These are phyloP conservation scores for Halichoeres trimaculatus DNA, from an alignment of 2,113 vertebrate species.

Conservation along the genomic window DNA sequence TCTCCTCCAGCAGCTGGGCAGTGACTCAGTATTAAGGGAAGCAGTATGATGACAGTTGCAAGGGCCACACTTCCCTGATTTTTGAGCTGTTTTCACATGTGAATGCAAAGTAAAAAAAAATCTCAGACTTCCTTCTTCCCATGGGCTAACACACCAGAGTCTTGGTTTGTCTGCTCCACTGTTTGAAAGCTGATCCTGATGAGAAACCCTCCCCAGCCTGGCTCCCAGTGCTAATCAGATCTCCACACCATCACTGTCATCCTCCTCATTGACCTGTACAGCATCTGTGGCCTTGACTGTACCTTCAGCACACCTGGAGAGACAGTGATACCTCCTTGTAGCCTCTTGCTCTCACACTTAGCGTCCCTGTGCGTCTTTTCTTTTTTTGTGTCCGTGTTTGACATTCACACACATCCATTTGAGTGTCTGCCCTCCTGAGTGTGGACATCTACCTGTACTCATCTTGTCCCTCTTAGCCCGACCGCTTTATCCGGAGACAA, in stretches of 20 bases:
- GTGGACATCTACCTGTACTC: slow-evolving; percentile 44
- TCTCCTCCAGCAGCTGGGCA: too few species aligned
- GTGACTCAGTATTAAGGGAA: too few species aligned
- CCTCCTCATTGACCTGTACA: slow-evolving; percentile 17
- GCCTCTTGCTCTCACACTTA: slow-evolving; percentile 11
- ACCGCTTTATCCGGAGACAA: slow-evolving; percentile 67
- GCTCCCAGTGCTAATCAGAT: slow-evolving; percentile 71
- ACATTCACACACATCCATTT: slow-evolving; percentile 34
- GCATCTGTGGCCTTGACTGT: slow-evolving; percentile 20
- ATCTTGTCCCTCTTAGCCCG: slow-evolving; percentile 64
- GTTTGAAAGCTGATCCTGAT: slow-evolving; percentile 73
- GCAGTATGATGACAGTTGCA: too few species aligned
- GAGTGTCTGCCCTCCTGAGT: slow-evolving; percentile 4
- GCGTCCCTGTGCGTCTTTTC: slow-evolving; percentile 12
- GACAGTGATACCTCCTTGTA: slow-evolving; percentile 37
- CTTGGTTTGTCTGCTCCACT: neutral
- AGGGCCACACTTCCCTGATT: too few species aligned
- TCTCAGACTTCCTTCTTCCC: neutral
- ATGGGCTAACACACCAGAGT: neutral
- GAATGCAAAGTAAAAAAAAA: neutral
- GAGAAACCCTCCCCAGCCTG: slow-evolving; percentile 64
- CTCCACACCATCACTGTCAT: slow-evolving; percentile 15
- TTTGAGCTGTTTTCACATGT: neutral
- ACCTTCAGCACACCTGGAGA: slow-evolving; percentile 57
- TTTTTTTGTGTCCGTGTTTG: slow-evolving; percentile 21